Evolutionary conservation across 2,113 vertebrate genomes (phyloP), one percentile per base, ranked within the genome.

Genomic region (Etheostoma spectabile): DNA sequence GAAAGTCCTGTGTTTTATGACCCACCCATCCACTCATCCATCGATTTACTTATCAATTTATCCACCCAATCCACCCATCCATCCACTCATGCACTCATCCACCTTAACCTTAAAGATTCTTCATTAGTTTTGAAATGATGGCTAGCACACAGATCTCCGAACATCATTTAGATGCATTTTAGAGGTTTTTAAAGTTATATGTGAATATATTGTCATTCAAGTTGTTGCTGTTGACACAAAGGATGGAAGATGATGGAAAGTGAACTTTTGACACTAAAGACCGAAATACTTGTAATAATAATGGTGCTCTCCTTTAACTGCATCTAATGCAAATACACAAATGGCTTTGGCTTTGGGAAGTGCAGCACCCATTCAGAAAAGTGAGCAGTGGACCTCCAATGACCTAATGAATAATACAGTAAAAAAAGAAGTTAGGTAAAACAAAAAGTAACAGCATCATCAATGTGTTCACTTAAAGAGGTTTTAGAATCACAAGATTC

Each of bases 141-240:
- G 38, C 10, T 42, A 42, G 38, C 38, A 11, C 38, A 42, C 38
- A 42, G 7, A 2, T 42, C 38, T 42, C 38, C 10, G 2, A 42
- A 42, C 38, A 42, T 38, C 1, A 38, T 22, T 51, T 33, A 71
- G 45, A 59, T 46, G 49, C 60, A 49, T 64, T 68, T 27, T n/a
- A 24, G 21, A 64, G 49, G 18, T 24, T 60, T 66, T 30, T 51
- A 21, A 35, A 33, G 62, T 46, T 62, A 45, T 56, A 27, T 18
- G 27, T 46, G 51, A 61, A 57, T 81, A 14, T 21, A 49, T 81
- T 67, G 42, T 22, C 30, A 52, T 61, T 30, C 61, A 75, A 53
- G 46, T 33, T 30, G 46, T 18, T 38, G 42, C 27, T 45, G 35
- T 48, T 70, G 59, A 56, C 55, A 18, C 67, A 63, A 5, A 19